Percentiles rank a stretch among this genome's conserved stretches.
phyloP scores from a whole-genome alignment of 2,113 vertebrate genomes.

The Hippolais icterina region DNA sequence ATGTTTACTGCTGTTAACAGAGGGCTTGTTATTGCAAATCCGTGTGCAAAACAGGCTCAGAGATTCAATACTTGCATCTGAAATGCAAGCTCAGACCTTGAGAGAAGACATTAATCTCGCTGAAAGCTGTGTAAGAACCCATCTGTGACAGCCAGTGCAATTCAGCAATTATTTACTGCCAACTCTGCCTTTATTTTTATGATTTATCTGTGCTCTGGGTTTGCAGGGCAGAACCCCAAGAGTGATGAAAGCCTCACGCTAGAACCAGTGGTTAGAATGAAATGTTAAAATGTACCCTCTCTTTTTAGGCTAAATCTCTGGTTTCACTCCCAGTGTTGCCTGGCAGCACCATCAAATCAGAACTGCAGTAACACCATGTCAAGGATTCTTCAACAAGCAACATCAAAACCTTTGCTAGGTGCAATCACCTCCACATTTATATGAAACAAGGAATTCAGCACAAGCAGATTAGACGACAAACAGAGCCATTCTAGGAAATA shows the following conservation, averaged over 20 bases:
- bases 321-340: not conserved
- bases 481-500: not conserved
- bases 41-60: not conserved
- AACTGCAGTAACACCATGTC: fast-evolving
- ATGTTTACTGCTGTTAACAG: not conserved
- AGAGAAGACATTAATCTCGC: not conserved
- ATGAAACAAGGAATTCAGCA: not conserved
- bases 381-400: not conserved
- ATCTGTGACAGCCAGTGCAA: not conserved
- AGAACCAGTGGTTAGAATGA: not conserved
- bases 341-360: not conserved
- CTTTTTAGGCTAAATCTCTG: not conserved
- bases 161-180: not conserved
- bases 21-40: not conserved
- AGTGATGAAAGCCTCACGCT: not conserved
- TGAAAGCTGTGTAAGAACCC: not conserved
- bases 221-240: not conserved
- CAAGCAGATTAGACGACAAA: not conserved
- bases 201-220: not conserved
- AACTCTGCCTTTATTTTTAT: not conserved
- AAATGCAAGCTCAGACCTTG: not conserved
- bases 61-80: not conserved
- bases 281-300: not conserved
- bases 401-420: not conserved
- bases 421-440: fast-evolving